phyloP scores from a whole-genome alignment of 2,113 vertebrate species.

The Axis porcinus region DNA sequence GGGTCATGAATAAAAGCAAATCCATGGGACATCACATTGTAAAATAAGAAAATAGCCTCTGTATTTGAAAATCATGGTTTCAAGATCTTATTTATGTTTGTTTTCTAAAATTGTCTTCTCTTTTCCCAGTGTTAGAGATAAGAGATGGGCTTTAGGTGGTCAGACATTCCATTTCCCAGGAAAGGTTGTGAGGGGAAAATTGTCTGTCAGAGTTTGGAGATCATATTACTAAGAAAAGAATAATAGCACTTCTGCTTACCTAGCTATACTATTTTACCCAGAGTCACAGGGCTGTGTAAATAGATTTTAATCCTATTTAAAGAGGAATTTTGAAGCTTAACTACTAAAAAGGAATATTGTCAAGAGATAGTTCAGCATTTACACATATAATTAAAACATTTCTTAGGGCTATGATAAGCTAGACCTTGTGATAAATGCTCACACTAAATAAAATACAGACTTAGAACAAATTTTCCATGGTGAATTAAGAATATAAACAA shows the following conservation, averaged over 20 bases:
- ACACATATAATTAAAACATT: background rate
- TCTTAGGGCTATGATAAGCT: background rate
- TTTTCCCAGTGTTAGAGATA: background rate
- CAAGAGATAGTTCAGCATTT: background rate
- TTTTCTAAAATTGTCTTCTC: background rate
- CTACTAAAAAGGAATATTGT: background rate
- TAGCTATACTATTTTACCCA: background rate
- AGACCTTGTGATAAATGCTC: background rate
- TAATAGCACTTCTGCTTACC: background rate
- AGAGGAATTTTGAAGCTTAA: background rate
- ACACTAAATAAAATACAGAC: background rate
- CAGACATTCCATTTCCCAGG: background rate
- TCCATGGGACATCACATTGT: background rate
- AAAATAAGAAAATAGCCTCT: background rate
- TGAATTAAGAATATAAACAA: background rate
- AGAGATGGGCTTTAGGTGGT: background rate
- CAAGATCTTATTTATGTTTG: background rate
- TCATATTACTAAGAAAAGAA: background rate
- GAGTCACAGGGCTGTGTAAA: background rate
- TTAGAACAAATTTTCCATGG: background rate
- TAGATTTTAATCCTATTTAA: background rate
- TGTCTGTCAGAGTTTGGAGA: background rate
- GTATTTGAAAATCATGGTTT: background rate
- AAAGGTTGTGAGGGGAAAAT: background rate
- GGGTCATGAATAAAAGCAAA: background rate